A percentile compares a stretch with the other conserved stretches of the same genome.
These are phyloP conservation scores for Hapalemur alaotrensis DNA, from an alignment of 2,797 vertebrate species.

Conservation along the genomic window DNA sequence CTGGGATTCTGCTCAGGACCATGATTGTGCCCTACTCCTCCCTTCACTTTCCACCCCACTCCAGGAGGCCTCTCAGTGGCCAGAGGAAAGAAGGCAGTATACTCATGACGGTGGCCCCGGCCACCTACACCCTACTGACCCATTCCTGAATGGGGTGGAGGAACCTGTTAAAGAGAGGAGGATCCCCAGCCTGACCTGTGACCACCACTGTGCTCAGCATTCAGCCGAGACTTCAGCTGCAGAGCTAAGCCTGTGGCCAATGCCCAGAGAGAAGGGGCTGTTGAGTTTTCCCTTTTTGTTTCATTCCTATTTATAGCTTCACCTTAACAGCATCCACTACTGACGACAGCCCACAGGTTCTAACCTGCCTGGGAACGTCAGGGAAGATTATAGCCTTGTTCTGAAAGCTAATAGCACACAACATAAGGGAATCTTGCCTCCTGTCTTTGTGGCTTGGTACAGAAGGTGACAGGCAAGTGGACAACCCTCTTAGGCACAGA, in stretches of 20 bases:
- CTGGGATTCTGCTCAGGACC: neutral
- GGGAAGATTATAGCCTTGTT: slow-evolving; percentile 37
- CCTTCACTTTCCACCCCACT: too few species aligned
- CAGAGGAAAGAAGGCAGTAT: neutral
- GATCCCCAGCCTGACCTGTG: neutral
- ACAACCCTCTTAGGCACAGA: neutral
- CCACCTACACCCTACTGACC: neutral
- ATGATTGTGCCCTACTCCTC: neutral
- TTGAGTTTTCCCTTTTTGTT: neutral
- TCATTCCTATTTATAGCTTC: slow-evolving; percentile 33
- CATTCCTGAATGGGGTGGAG: neutral
- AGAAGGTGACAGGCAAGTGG: neutral
- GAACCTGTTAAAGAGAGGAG: neutral
- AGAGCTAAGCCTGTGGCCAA: neutral
- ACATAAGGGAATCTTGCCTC: neutral
- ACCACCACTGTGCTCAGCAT: neutral
- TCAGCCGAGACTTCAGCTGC: neutral
- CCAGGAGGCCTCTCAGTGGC: neutral
- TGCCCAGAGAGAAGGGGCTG: neutral
- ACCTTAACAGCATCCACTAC: neutral
- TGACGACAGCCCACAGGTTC: neutral
- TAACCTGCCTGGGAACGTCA: slow-evolving; percentile 41
- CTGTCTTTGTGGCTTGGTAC: neutral
- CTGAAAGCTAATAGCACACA: neutral
- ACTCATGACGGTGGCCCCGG: neutral